Base-by-base conservation (phyloP, 1,140 invertebrate genomes). In the Sminthurinus signatus region DNA sequence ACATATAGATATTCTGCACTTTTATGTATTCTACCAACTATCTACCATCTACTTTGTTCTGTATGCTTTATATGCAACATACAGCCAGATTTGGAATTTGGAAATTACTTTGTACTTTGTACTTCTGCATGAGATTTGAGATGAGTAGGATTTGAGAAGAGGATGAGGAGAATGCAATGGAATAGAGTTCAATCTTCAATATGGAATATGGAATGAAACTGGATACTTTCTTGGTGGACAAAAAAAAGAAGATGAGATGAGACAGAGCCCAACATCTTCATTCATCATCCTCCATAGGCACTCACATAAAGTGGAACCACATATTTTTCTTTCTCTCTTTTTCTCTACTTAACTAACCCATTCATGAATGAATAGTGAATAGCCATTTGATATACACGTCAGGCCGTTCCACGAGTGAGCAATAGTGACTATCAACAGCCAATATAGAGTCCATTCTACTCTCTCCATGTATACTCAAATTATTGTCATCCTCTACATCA, bases 231-330 rank as follows among this genome's bases (percentile, higher is more conserved):
- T 46, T 60, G 12, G 25, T 60, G 39, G 57, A 60, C 57, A 60
- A 60, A n/a, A n/a, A n/a, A n/a, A n/a, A 44, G 39, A 60, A 44
- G 39, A 28, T 29, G 43, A 60, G 43, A 39, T 12, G 28, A n/a
- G n/a, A n/a, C n/a, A n/a, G n/a, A n/a, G n/a, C n/a, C 54, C 31
- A 57, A 60, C 57, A 60, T 44, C 57, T 60, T 60, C 57, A 60
- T 60, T 60, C 57, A 60, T 60, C 57, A 60, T 60, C 19, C 2
- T 23, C 57, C 39, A 29, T 29, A 27, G 55, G 21, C 51, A 54
- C 28, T 54, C 51, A 54, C 28, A 23, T 36, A 27, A n/a, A 25
- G 44, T 42, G n/a, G 10, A 42, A 12, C n/a, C n/a, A 12, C 10
- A 12, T n/a, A 42, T 42, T n/a, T 42, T 42, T n/a, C 10, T n/a